phyloP scores from a whole-genome alignment of 2,888 invertebrate genomes.

The Leucozona laternaria region DNA sequence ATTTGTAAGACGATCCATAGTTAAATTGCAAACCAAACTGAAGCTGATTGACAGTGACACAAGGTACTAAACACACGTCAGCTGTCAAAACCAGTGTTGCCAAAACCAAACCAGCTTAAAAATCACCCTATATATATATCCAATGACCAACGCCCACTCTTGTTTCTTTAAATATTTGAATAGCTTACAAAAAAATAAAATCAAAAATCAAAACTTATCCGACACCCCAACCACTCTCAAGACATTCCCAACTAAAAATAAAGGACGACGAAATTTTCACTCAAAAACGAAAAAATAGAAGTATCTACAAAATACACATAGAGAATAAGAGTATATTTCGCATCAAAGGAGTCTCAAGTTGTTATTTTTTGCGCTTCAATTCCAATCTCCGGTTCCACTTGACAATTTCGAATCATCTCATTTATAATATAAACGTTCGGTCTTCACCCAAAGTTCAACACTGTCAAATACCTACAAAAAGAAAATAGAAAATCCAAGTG shows the following conservation, averaged over 20 bases:
- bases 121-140: too few species aligned
- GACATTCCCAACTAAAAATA: neutral
- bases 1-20: too few species aligned
- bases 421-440: slow-evolving; percentile 60
- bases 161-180: slow-evolving; percentile 67
- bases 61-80: too few species aligned
- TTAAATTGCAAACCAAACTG: too few species aligned
- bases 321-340: slow-evolving; percentile 42
- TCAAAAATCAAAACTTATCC: slow-evolving; percentile 34
- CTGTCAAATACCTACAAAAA: neutral
- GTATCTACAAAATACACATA: slow-evolving; percentile 9
- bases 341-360: slow-evolving; percentile 68
- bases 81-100: too few species aligned
- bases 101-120: too few species aligned
- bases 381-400: slow-evolving; percentile 71
- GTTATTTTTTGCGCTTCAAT: slow-evolving; percentile 60
- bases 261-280: slow-evolving; percentile 31
- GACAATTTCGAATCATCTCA: slow-evolving; percentile 64
- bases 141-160: slow-evolving; percentile 48
- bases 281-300: neutral
- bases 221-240: neutral
- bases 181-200: slow-evolving; percentile 32
- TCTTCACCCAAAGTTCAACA: slow-evolving; percentile 7
- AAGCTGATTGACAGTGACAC: too few species aligned
- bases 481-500: slow-evolving; percentile 28